Evolutionary conservation across 2,888 invertebrate species (phyloP).

Genomic region (Tiliacea citrago): DNA sequence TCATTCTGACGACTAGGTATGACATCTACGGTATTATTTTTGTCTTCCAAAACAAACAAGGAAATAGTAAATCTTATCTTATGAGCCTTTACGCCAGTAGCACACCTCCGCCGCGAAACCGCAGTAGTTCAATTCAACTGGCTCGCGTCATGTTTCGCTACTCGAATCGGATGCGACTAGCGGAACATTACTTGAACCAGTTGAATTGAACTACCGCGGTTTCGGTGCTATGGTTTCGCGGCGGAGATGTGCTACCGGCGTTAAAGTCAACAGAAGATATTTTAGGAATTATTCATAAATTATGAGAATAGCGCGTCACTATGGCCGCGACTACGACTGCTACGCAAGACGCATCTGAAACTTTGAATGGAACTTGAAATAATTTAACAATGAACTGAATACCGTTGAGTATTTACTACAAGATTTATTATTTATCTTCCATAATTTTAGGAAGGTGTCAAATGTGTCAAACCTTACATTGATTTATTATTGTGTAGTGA

Average conservation of each 20-base stretch:
- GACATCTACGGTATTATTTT: slow-evolving; percentile 29
- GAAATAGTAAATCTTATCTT: slow-evolving; percentile 53
- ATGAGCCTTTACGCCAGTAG: no score
- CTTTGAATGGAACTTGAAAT: slow-evolving; percentile 41
- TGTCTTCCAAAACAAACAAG: slow-evolving; percentile 33
- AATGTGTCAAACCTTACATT: slow-evolving; percentile 64
- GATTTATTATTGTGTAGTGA: slow-evolving; percentile 66
- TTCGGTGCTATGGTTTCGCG: no score
- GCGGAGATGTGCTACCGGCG: no score
- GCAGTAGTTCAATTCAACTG: no score
- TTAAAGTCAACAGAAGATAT: slow-evolving; percentile 33
- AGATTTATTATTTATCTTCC: slow-evolving; percentile 33
- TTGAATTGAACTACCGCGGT: no score
- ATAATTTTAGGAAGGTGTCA: slow-evolving; percentile 65
- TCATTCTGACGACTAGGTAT: slow-evolving; percentile 29
- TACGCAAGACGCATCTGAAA: slow-evolving; percentile 8
- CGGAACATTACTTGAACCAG: no score
- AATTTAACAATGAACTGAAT: slow-evolving; percentile 18
- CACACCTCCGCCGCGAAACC: no score
- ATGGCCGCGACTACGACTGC: background rate
- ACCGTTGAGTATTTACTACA: slow-evolving; percentile 1
- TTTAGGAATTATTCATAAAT: slow-evolving; percentile 29
- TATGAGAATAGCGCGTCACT: slow-evolving; percentile 22
- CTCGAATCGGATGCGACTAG: no score
- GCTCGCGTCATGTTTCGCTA: no score